These are phyloP conservation scores for Amblyteles armatorius DNA, from an alignment of 2,888 invertebrate genomes.

Conservation along the genomic window DNA sequence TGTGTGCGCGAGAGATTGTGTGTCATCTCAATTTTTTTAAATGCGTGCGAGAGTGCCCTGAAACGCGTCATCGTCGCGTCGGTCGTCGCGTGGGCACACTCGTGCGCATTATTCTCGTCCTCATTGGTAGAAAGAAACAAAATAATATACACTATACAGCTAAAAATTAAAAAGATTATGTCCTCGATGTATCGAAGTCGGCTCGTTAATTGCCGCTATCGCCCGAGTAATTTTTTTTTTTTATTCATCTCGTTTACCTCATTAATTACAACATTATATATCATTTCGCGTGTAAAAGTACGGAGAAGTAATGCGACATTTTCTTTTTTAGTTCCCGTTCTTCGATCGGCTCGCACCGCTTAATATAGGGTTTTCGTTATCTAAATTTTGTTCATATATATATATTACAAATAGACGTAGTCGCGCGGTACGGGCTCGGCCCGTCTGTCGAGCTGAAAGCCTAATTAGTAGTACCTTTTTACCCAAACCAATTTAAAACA, in stretches of 20 bases:
- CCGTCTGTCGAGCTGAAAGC: conserved; percentile 13
- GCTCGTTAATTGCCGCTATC: conserved; percentile 19
- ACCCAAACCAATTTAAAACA: conserved; percentile 49
- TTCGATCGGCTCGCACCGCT: conserved; percentile 7
- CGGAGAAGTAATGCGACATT: conserved; percentile 53
- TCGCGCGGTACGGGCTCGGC: conserved; percentile 28
- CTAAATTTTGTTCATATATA: background rate
- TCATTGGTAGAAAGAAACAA: conserved; percentile 53
- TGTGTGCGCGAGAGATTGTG: conserved; percentile 36
- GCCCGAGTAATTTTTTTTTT: conserved; percentile 31
- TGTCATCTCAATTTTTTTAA: conserved; percentile 25
- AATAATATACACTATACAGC: conserved; percentile 74
- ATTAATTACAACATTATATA: conserved; percentile 31
- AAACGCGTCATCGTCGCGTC: conserved; percentile 22
- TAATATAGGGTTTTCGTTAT: background rate
- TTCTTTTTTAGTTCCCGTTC: conserved; percentile 25
- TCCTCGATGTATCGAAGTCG: conserved; percentile 45
- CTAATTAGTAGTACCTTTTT: conserved; percentile 48
- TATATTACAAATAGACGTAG: conserved; percentile 6
- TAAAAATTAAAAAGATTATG: conserved; percentile 69
- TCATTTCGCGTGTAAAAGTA: conserved; percentile 61
- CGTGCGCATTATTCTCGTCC: conserved; percentile 43
- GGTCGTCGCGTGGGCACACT: background rate
- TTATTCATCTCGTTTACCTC: background rate
- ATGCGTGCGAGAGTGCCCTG: conserved; percentile 1